Conservation (phyloP, 2,888 invertebrate species). For the Ptychoptera contaminata region DNA sequence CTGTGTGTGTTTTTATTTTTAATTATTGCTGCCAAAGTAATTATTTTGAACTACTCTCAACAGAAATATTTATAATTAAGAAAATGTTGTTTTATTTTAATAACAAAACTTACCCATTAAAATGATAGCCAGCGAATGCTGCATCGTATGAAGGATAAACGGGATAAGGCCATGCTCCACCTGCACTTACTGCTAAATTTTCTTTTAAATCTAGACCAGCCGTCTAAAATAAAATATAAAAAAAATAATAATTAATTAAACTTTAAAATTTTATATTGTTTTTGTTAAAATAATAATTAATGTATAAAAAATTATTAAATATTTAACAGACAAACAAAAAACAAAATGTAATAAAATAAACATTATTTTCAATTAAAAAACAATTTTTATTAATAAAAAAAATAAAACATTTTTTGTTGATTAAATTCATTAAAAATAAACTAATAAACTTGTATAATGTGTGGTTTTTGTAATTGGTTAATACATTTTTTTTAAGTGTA, state of each 20-base stretch:
- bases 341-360: not conserved
- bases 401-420: too few species aligned
- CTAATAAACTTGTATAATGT: too few species aligned
- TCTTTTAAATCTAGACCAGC: slow-evolving; percentile 80
- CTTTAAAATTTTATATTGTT: too few species aligned
- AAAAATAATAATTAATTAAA: slow-evolving; percentile 1
- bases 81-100: too few species aligned
- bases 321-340: not conserved
- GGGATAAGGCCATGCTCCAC: slow-evolving; percentile 76
- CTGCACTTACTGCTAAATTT: slow-evolving; percentile 61
- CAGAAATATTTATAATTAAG: too few species aligned
- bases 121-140: slow-evolving; percentile 84
- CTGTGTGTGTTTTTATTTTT: too few species aligned
- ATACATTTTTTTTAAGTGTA: too few species aligned
- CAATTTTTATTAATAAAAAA: not conserved
- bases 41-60: too few species aligned
- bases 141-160: slow-evolving; percentile 91
- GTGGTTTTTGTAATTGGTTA: too few species aligned
- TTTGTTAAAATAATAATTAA: not conserved
- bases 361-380: not conserved
- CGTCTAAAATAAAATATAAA: slow-evolving; percentile 37
- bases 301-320: too few species aligned
- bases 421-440: too few species aligned
- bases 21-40: too few species aligned
- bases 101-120: slow-evolving; percentile 68